These are phyloP conservation scores for Enteromius afrohamiltoni DNA, from an alignment of 2,797 vertebrate genomes.

Conservation along the genomic window DNA sequence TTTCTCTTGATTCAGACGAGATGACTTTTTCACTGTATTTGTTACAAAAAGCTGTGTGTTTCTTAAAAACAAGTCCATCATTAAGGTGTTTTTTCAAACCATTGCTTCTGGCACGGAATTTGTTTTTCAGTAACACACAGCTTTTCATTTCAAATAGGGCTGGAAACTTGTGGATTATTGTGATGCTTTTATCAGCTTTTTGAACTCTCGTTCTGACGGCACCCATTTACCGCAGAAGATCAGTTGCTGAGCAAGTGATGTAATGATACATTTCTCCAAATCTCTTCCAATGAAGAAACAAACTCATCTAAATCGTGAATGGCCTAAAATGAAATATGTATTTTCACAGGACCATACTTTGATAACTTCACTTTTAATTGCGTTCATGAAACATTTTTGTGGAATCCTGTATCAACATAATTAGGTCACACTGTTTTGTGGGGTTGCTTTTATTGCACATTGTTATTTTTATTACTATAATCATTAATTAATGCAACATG, in stretches of 20 bases:
- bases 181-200: not conserved
- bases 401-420: not conserved
- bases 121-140: not conserved
- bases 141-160: not conserved
- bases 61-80: too few relatives aligned
- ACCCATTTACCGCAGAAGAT: not conserved
- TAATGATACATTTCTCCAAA: not conserved
- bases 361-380: not conserved
- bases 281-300: not conserved
- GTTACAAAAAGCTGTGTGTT: too few relatives aligned
- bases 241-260: not conserved
- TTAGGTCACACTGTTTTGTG: not conserved
- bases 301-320: not conserved
- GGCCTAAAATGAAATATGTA: not conserved
- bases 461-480: constrained; percentile 6
- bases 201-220: not conserved
- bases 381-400: not conserved
- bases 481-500: not conserved
- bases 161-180: not conserved
- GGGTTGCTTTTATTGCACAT: not conserved
- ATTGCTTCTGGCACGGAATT: not conserved
- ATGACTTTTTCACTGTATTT: not conserved
- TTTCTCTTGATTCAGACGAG: not conserved
- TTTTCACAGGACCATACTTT: not conserved
- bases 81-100: too few relatives aligned